A percentile compares a stretch with the other conserved stretches of the same genome.
phyloP scores from a whole-genome alignment of 1,140 invertebrate species.

The Drosophila miranda region DNA sequence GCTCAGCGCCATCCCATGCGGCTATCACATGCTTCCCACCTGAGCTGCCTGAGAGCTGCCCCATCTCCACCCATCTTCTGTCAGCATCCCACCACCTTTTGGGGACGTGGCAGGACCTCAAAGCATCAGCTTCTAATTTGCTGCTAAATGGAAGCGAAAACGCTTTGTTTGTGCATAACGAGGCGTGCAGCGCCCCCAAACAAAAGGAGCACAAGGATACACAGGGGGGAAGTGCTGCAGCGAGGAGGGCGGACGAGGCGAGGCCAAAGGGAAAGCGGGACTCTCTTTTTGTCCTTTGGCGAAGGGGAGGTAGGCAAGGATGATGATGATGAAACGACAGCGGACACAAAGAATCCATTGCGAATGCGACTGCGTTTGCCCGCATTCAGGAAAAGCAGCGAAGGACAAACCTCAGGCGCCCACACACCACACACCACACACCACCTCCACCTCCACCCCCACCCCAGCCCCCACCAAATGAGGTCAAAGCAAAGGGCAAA shows the following conservation, averaged over 20 bases:
- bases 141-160: conserved; percentile 71
- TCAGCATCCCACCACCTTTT: conserved; percentile 4
- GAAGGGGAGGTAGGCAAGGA: not conserved
- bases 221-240: not conserved
- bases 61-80: not conserved
- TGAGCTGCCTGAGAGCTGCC: not conserved
- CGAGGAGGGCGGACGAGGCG: too few relatives aligned
- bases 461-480: not conserved
- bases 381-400: conserved; percentile 20
- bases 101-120: conserved; percentile 39
- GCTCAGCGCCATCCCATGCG: too few relatives aligned
- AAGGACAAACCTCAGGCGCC: conserved; percentile 7
- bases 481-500: conserved; percentile 29
- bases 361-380: conserved; percentile 38
- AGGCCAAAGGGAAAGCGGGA: too few relatives aligned
- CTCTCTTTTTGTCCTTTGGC: conserved; percentile 19
- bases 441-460: not conserved
- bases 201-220: conserved; percentile 46
- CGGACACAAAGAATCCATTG: conserved; percentile 7
- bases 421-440: not conserved
- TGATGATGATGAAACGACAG: conserved; percentile 12
- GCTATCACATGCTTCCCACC: not conserved
- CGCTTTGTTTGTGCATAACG: conserved; percentile 78
- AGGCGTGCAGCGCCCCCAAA: conserved; percentile 69
- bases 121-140: conserved; percentile 67